These are phyloP conservation scores for Stratiomys singularior DNA, from an alignment of 2,888 invertebrate genomes.

Conservation along the genomic window DNA sequence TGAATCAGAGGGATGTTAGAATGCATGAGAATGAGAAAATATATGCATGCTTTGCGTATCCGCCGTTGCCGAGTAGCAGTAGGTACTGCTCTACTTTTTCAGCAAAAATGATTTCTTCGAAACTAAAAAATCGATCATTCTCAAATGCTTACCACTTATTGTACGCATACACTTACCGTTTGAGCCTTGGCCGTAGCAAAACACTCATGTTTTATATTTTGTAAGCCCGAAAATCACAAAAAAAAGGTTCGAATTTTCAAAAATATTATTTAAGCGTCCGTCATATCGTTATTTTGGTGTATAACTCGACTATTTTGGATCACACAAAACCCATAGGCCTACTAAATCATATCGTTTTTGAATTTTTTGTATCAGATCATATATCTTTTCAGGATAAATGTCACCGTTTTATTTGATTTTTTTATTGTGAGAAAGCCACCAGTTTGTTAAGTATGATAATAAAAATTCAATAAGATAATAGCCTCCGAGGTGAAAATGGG, in stretches of 20 bases:
- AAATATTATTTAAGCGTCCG: not conserved
- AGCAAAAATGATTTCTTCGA: not conserved
- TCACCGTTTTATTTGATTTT: too few species aligned
- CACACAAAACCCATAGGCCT: too few species aligned
- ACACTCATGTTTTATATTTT: too few species aligned
- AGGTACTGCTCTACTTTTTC: not conserved
- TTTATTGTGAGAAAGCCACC: too few species aligned
- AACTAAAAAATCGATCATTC: not conserved
- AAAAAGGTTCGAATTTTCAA: not conserved
- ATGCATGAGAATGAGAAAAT: conserved; percentile 5
- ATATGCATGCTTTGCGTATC: not conserved
- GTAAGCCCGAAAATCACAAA: not conserved
- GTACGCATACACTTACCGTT: not conserved
- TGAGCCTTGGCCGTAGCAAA: too few species aligned
- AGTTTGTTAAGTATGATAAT: too few species aligned
- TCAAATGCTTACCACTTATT: not conserved
- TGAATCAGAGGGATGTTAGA: not conserved
- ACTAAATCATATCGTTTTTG: too few species aligned
- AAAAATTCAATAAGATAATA: too few species aligned
- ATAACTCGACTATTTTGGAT: too few species aligned
- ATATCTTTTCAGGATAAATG: too few species aligned
- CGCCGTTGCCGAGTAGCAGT: not conserved
- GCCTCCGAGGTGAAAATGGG: too few species aligned
- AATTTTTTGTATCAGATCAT: too few species aligned
- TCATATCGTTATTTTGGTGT: not conserved